Evolutionary conservation across 2,888 invertebrate genomes (phyloP).

Genomic region (Horisme vitalbata): DNA sequence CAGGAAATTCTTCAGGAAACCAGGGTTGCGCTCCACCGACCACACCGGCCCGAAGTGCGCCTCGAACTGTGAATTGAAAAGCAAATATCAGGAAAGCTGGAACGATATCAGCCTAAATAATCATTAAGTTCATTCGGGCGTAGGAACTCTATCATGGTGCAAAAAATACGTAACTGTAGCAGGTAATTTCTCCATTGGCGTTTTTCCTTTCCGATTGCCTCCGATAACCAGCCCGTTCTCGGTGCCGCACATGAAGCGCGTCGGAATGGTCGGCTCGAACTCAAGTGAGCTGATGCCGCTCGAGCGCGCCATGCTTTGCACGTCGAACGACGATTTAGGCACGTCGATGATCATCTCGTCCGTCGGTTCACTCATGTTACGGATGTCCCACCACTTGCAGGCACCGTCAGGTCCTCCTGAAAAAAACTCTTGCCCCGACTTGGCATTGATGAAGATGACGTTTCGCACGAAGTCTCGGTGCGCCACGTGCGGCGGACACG

Average conservation of each 20-base stretch:
- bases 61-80: slow-evolving; percentile 70
- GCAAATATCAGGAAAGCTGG: too few species aligned
- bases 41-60: slow-evolving; percentile 93
- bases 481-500: slow-evolving; percentile 89
- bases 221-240: slow-evolving; percentile 85
- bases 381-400: slow-evolving; percentile 90
- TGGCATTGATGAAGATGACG: slow-evolving; percentile 94
- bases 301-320: slow-evolving; percentile 77
- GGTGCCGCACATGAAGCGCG: slow-evolving; percentile 88
- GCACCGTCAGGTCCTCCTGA: slow-evolving; percentile 95
- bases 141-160: too few species aligned
- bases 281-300: slow-evolving; percentile 85
- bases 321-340: slow-evolving; percentile 75
- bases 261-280: slow-evolving; percentile 88
- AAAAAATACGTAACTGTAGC: slow-evolving; percentile 64
- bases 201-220: slow-evolving; percentile 88
- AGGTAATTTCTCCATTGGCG: slow-evolving; percentile 85
- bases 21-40: slow-evolving; percentile 93
- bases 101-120: too few species aligned
- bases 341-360: slow-evolving; percentile 87
- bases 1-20: slow-evolving; percentile 95
- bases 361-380: slow-evolving; percentile 84
- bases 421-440: slow-evolving; percentile 96
- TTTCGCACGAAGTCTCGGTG: slow-evolving; percentile 94
- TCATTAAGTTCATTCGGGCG: too few species aligned